A percentile compares a stretch with the other conserved stretches of the same genome.
These are phyloP conservation scores for Camptogramma bilineatum DNA, from an alignment of 2,888 invertebrate genomes.

Conservation along the genomic window DNA sequence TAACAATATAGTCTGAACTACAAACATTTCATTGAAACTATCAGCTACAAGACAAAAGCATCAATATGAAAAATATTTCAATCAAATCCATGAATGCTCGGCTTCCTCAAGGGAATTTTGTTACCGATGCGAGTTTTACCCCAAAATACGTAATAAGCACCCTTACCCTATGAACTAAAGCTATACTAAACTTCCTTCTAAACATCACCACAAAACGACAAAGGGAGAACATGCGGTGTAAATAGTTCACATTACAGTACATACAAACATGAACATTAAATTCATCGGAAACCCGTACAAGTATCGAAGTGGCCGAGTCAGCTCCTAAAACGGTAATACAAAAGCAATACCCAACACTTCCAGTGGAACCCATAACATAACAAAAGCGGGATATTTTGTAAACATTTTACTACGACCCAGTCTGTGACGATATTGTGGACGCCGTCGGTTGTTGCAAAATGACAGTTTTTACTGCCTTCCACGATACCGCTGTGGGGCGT, in stretches of 20 bases:
- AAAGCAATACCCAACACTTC: slow-evolving; percentile 73
- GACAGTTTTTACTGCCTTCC: slow-evolving; percentile 78
- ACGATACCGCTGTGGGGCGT: slow-evolving; percentile 65
- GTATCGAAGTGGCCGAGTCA: slow-evolving; percentile 55
- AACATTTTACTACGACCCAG: slow-evolving; percentile 82
- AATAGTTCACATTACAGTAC: slow-evolving; percentile 6
- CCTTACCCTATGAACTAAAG: slow-evolving; percentile 1
- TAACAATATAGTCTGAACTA: neutral
- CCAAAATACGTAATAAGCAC: neutral
- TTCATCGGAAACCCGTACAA: slow-evolving; percentile 26
- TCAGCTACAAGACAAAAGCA: neutral
- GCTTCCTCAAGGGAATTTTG: neutral
- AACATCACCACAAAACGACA: neutral
- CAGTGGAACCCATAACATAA: slow-evolving; percentile 68
- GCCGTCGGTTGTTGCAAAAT: slow-evolving; percentile 76
- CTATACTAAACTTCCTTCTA: neutral
- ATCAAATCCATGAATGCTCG: neutral
- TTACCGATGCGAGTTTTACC: neutral
- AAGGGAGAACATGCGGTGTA: neutral
- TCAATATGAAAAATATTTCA: neutral
- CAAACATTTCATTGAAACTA: neutral
- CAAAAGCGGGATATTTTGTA: slow-evolving; percentile 80
- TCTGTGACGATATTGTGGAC: slow-evolving; percentile 80
- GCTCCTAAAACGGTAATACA: slow-evolving; percentile 69
- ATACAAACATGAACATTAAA: slow-evolving; percentile 21